Base-by-base conservation (phyloP, 2,888 invertebrate genomes). In the Crioceris asparagi region DNA sequence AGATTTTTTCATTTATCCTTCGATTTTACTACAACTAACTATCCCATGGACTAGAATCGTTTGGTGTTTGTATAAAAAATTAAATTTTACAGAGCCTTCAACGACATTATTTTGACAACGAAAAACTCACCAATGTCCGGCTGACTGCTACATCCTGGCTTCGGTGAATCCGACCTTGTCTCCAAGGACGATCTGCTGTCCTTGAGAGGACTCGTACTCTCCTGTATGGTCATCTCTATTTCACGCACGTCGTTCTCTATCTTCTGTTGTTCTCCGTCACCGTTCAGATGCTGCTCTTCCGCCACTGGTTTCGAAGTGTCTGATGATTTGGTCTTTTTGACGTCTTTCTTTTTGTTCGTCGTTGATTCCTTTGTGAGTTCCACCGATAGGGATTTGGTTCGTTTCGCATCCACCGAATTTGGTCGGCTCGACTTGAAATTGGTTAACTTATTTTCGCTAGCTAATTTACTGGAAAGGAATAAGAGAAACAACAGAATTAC, bases 121-220 rank as follows among this genome's bases (percentile, higher is more conserved):
- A 32, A 8, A 14, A 17, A 31, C 47, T 50, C 50, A 61, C 62
- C 61, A 36, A 56, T 51, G 51, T 61, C 61, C 25, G 52, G 57
- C 43, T 62, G 61, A 41, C 52, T 58, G 43, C 63, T 62, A 35
- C 61, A 61, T 35, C 62, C 60, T 3, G 63, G 61, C 43, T 62
- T 60, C 0, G 63, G 63, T 1, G 63, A 63, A n/a, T 58, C 60
- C 1, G 54, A 51, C 35, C 56, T 46, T 17, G 52, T 55, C 33
- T 61, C 61, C 6, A 57, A 52, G 3, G 57, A 56, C 3, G 53
- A 54, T 19, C 57, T 41, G 40, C 54, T 50, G 41, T 57, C 58
- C 43, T 56, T 57, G 5, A 47, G 36, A 11, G 57, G 56, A 43
- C 55, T 56, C 7, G 51, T 48, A 44, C 51, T 54, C 29, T 61